phyloP scores from a whole-genome alignment of 2,888 invertebrate genomes.

The Limenitis camilla region DNA sequence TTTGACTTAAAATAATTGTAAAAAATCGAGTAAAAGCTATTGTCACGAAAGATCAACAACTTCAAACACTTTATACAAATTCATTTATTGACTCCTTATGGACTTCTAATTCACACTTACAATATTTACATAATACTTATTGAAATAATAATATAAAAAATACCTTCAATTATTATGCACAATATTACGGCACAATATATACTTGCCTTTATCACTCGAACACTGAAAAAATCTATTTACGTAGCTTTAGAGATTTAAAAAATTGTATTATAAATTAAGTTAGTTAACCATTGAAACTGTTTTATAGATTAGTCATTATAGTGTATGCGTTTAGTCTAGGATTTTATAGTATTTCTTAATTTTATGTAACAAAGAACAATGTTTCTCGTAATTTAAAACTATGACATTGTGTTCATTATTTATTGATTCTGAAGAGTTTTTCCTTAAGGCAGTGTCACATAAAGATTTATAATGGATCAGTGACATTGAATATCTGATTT shows the following conservation, averaged over 20 bases:
- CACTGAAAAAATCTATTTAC: conserved; percentile 14
- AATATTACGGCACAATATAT: conserved; percentile 10
- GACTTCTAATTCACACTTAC: too few species aligned
- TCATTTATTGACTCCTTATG: background rate
- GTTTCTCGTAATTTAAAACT: conserved; percentile 37
- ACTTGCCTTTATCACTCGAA: conserved; percentile 11
- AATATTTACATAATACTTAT: background rate
- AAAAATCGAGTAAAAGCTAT: background rate
- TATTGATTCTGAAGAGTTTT: conserved; percentile 47
- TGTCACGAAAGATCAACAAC: conserved; percentile 6
- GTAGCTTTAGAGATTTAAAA: conserved; percentile 22
- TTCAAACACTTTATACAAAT: background rate
- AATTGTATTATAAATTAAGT: conserved; percentile 22
- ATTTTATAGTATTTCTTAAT: conserved; percentile 54
- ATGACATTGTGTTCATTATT: conserved; percentile 50
- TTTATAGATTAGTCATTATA: conserved; percentile 23
- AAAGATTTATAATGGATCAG: conserved; percentile 6
- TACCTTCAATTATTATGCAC: conserved; percentile 3
- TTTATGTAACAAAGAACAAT: conserved; percentile 35
- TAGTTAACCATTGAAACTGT: conserved; percentile 24
- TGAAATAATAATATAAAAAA: background rate
- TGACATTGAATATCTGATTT: conserved; percentile 7
- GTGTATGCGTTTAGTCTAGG: conserved; percentile 12
- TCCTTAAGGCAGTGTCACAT: conserved; percentile 34
- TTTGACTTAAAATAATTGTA: background rate